Evolutionary conservation across 2,113 vertebrate species (phyloP), one percentile per base, ranked within the genome.

Genomic region (Pandion haliaetus): DNA sequence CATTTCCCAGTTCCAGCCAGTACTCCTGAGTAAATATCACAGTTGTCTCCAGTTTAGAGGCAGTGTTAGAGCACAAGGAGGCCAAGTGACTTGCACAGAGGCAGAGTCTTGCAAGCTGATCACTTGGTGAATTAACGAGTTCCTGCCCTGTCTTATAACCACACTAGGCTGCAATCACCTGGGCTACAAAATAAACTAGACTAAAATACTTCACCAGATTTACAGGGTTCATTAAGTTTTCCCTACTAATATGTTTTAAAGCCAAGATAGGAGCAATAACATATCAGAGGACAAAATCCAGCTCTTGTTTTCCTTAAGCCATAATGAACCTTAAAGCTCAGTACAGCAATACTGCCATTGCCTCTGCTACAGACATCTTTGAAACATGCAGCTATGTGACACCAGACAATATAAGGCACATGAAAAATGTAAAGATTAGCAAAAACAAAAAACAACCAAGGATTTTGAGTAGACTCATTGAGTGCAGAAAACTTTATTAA

Each of bases 371-470:
- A 10, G 34, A 19, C 44, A 15, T 2, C 63, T 63, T 17, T 6
- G 20, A 62, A 49, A 45, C 5, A 19, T 0, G 4, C 31, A 50
- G 71, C n/a, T 10, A 6, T 2, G 29, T 13, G 28, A 40, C 29
- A 50, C 7, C 59, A 52, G 61, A 20, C 1, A 5, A 26, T 1
- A n/a, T 3, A 58, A 42, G 11, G 32, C 20, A 42, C 5, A 12
- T 2, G 12, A 50, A 65, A 77, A 92, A 32, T 0, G 3, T 1
- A 14, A 71, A 61, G 8, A 72, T 40, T 1, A 44, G 3, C 12
- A 29, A 70, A 57, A 82, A 29, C 7, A 66, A 57, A 63, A 14
- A 52, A 19, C 31, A 40, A 23, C 4, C 16, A 34, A 69, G 42
- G 47, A 18, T 8, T 42, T n/a, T 9, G 31, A 45, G 42, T 2